Evolutionary conservation across 2,113 vertebrate genomes (phyloP).

Genomic region (Coryphaenoides rupestris): DNA sequence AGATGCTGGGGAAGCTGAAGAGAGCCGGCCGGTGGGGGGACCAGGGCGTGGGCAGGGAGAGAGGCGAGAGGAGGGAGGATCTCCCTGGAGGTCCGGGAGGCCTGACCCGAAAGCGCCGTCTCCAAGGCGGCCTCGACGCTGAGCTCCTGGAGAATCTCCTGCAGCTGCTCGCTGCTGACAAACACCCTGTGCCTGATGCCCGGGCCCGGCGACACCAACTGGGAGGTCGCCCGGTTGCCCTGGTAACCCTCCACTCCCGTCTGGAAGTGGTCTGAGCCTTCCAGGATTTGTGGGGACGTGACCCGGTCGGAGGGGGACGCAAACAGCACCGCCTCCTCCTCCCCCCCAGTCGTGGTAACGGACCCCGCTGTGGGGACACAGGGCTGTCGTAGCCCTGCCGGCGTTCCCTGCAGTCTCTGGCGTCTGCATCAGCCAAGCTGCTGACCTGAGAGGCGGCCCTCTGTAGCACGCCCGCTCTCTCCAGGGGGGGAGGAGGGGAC

Average conservation of each 20-base stretch:
- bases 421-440: background rate
- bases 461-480: too few species aligned
- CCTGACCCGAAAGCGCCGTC: conserved; percentile 13
- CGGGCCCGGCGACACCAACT: too few species aligned
- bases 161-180: conserved; percentile 84
- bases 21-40: conserved; percentile 45
- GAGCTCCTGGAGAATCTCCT: conserved; percentile 87
- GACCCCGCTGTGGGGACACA: background rate
- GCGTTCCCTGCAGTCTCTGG: conserved; percentile 4
- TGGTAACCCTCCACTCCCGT: too few species aligned
- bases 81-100: background rate
- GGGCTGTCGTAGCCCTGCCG: conserved; percentile 10
- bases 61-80: conserved; percentile 37
- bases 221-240: too few species aligned
- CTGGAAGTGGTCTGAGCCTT: too few species aligned
- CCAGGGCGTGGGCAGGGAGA: conserved; percentile 36
- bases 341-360: too few species aligned
- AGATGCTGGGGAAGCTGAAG: conserved; percentile 73
- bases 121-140: conserved; percentile 65
- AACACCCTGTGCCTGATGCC: conserved; percentile 64
- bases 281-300: too few species aligned
- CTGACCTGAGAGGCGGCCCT: background rate
- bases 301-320: too few species aligned
- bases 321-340: too few species aligned
- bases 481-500: too few species aligned